A percentile compares a stretch with the other conserved stretches of the same genome.
Conservation (phyloP, 1,140 invertebrate genomes). For the Diprion similis region DNA sequence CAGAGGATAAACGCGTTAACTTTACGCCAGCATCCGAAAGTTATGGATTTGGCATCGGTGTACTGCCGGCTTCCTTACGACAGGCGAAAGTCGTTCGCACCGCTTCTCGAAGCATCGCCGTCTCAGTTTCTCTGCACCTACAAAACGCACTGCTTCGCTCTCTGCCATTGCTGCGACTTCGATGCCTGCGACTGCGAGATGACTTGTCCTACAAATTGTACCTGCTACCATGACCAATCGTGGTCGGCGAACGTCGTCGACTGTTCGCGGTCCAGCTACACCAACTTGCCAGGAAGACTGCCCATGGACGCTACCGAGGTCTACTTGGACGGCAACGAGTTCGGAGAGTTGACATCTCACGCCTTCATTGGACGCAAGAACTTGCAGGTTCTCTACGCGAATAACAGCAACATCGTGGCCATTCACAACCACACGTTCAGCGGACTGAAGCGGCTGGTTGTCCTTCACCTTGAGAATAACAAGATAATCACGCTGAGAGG, state of each 20-base stretch:
- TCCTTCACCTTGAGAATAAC: conserved; percentile 82
- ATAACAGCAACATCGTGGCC: conserved; percentile 81
- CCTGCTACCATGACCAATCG: conserved; percentile 86
- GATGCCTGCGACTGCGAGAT: conserved; percentile 90
- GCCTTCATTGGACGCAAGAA: conserved; percentile 86
- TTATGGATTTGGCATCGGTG: conserved; percentile 86
- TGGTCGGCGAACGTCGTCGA: conserved; percentile 89
- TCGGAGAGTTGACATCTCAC: conserved; percentile 79
- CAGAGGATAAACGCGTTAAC: conserved; percentile 79
- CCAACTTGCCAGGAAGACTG: conserved; percentile 78
- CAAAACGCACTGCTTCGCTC: conserved; percentile 84
- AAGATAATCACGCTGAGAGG: conserved; percentile 75
- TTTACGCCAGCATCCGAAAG: conserved; percentile 78
- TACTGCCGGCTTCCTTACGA: conserved; percentile 85
- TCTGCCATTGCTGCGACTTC: conserved; percentile 89
- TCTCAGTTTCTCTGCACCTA: conserved; percentile 87
- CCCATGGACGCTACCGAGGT: conserved; percentile 90
- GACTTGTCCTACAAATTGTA: conserved; percentile 87
- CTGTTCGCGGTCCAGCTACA: conserved; percentile 76
- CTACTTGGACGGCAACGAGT: conserved; percentile 85
- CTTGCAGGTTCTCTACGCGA: conserved; percentile 79
- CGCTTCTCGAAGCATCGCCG: conserved; percentile 78
- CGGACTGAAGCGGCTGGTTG: conserved; percentile 73
- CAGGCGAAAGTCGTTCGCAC: conserved; percentile 76
- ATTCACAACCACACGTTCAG: conserved; percentile 86